Evolutionary conservation across 2,888 invertebrate species (phyloP), one percentile per base, ranked within the genome.

Genomic region (Rosalia funebris): DNA sequence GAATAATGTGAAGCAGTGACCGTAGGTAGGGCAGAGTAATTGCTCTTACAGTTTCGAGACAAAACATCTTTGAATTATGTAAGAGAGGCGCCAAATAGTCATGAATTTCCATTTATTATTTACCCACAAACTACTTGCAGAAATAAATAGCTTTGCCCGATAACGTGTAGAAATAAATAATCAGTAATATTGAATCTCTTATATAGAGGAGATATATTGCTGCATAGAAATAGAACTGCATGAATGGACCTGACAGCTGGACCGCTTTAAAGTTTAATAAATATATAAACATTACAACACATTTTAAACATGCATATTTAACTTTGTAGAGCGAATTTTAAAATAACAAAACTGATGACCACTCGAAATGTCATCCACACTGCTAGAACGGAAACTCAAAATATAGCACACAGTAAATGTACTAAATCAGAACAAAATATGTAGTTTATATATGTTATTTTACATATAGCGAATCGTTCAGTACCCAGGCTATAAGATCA

Each of bases 11-110:
- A 70, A 62, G 57, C 70, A 63, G 65, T 70, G 69, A 69, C 65
- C 69, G 62, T 54, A n/a, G n/a, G n/a, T n/a, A 58, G 5, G 56
- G 62, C 69, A 70, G 71, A 67, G 70, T 71, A 71, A 71, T 71
- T 70, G 70, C 70, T 64, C 59, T 62, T 64, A 54, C 61, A 70
- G 61, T 62, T 65, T 63, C 63, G 65, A 68, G 67, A 71, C 66
- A 67, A 68, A 69, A 53, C 32, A 11, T 63, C 59, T 57, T 61
- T 70, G 70, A 71, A 71, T 71, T 68, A 71, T 71, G 70, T 62
- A 70, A 48, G 48, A 69, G 68, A 53, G 31, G 64, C 62, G 64
- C 65, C 63, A 62, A 52, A 56, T 59, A 67, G 67, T 69, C 66
- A 52, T 66, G 62, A 63, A n/a, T 59, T 63, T 63, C 66, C 66